Percentiles rank a stretch among this genome's conserved stretches.
Evolutionary conservation across 2,797 vertebrate species (phyloP).

Genomic region (Apodemus agrarius): DNA sequence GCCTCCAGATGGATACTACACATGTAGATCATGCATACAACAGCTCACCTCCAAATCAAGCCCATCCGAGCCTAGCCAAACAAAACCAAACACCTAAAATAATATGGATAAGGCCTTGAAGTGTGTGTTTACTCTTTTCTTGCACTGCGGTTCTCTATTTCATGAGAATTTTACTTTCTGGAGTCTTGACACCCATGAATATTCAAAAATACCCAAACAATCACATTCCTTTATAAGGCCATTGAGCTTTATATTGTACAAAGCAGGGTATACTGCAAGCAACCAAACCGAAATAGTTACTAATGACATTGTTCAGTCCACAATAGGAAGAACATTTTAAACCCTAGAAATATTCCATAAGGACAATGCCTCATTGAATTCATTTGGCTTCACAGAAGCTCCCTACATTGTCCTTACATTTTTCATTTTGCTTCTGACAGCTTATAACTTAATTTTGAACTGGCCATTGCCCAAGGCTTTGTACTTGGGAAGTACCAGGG

Average conservation of each 20-base stretch:
- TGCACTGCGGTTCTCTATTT: neutral
- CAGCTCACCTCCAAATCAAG: neutral
- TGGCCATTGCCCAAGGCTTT: slow-evolving; percentile 52
- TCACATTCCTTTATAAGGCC: neutral
- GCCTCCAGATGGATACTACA: neutral
- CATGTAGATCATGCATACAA: neutral
- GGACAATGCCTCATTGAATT: slow-evolving; percentile 52
- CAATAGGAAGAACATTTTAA: slow-evolving; percentile 27
- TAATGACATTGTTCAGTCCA: neutral
- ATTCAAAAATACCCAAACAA: neutral
- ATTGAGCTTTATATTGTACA: slow-evolving; percentile 7
- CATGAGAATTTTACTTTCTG: neutral
- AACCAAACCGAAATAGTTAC: neutral
- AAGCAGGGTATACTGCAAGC: neutral
- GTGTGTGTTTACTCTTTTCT: neutral
- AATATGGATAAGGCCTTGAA: neutral
- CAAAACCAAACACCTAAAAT: neutral
- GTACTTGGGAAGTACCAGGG: slow-evolving; percentile 24
- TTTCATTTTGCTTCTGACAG: slow-evolving; percentile 72
- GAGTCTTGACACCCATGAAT: neutral
- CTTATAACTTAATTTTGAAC: slow-evolving; percentile 73
- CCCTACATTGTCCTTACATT: slow-evolving; percentile 39
- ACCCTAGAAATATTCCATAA: neutral
- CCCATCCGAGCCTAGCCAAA: neutral
- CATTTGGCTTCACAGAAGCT: slow-evolving; percentile 48